A percentile compares a stretch with the other conserved stretches of the same genome.
These are phyloP conservation scores for Gallinago undulata DNA, from an alignment of 2,113 vertebrate species.

Conservation along the genomic window DNA sequence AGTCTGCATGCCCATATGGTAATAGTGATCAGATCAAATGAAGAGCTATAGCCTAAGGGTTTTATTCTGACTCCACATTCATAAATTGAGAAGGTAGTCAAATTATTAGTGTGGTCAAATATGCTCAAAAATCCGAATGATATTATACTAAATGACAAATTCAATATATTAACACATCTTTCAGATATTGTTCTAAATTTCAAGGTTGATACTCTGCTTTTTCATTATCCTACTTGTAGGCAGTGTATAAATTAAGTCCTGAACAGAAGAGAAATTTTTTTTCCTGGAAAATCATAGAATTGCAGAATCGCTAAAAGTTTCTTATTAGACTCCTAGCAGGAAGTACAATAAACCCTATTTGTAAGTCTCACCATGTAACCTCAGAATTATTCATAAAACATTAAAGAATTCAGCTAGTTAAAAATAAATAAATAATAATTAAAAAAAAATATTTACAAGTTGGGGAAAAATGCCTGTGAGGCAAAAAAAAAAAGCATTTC, in stretches of 20 bases:
- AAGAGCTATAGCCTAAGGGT: background rate
- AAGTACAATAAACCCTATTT: background rate
- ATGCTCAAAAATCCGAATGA: background rate
- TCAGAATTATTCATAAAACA: background rate
- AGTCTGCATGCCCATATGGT: background rate
- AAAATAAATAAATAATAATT: background rate
- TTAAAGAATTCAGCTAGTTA: background rate
- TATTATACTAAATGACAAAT: background rate
- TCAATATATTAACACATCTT: background rate
- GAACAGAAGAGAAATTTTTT: background rate
- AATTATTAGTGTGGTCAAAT: conserved; percentile 1
- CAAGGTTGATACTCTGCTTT: background rate
- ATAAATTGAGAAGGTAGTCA: conserved; percentile 16
- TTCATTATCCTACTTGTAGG: background rate
- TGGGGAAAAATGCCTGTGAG: background rate
- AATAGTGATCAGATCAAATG: background rate
- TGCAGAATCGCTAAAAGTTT: background rate
- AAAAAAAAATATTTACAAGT: background rate
- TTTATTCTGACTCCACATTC: background rate
- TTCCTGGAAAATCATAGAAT: background rate
- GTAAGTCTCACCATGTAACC: background rate
- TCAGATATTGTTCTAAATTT: background rate
- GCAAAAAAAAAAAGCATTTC: background rate
- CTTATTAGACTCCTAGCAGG: background rate
- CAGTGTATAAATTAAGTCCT: background rate